A percentile compares a stretch with the other conserved stretches of the same genome.
These are phyloP conservation scores for Conus canariensis DNA, from an alignment of 2,888 invertebrate genomes.

Conservation along the genomic window DNA sequence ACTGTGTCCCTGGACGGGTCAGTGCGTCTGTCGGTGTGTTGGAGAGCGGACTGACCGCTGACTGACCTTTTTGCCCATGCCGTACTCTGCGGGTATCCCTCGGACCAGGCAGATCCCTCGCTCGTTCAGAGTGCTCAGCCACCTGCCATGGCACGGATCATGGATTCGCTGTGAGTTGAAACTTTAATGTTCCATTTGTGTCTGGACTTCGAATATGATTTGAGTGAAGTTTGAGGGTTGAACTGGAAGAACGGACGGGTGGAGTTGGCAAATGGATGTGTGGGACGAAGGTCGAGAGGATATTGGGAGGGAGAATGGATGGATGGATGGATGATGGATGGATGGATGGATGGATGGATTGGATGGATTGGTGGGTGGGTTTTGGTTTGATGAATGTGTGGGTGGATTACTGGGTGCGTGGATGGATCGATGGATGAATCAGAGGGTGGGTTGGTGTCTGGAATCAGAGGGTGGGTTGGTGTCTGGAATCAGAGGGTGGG, in stretches of 20 bases:
- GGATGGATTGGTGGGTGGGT: background rate
- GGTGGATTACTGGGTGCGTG: background rate
- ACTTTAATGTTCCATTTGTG: no score
- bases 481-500: background rate
- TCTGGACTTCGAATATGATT: no score
- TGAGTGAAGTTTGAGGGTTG: background rate
- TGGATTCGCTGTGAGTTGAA: no score
- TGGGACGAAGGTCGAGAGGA: background rate
- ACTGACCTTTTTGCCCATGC: conserved; percentile 55
- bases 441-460: background rate
- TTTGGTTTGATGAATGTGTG: background rate
- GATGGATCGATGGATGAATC: background rate
- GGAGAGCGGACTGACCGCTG: no score
- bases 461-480: background rate
- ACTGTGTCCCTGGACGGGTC: background rate
- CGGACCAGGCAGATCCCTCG: conserved; percentile 61
- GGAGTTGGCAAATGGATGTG: background rate
- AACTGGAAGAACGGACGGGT: background rate
- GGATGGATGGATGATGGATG: no score
- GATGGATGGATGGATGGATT: background rate
- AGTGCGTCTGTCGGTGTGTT: background rate
- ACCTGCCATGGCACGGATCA: background rate
- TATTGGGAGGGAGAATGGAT: background rate
- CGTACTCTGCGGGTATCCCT: conserved; percentile 57
- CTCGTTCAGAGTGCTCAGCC: conserved; percentile 55